Evolutionary conservation across 2,888 invertebrate species (phyloP).

Genomic region (Caenorhabditis panamensis): DNA sequence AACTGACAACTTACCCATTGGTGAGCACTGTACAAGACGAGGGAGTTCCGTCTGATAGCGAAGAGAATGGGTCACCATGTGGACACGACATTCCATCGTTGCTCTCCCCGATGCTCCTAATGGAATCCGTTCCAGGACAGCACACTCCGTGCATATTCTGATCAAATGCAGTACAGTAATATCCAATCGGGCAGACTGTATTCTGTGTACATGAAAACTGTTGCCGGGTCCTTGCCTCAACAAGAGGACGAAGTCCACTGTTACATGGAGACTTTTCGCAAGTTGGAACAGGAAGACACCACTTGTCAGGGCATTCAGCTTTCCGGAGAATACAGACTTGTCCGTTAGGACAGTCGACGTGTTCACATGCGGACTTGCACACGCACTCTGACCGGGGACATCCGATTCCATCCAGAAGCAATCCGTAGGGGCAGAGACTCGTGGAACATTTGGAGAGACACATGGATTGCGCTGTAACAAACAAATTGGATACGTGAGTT

Average conservation of each 20-base stretch:
- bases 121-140: conserved; percentile 67
- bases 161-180: conserved; percentile 71
- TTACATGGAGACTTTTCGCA: conserved; percentile 66
- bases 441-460: conserved; percentile 58
- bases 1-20: conserved; percentile 62
- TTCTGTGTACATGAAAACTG: conserved; percentile 68
- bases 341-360: conserved; percentile 57
- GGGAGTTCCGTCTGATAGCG: conserved; percentile 67
- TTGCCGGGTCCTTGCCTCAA: conserved; percentile 65
- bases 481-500: conserved; percentile 7
- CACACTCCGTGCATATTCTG: conserved; percentile 70
- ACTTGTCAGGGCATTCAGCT: conserved; percentile 63
- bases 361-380: conserved; percentile 67
- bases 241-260: conserved; percentile 59
- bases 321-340: conserved; percentile 69
- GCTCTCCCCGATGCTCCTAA: conserved; percentile 48
- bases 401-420: conserved; percentile 63
- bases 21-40: conserved; percentile 62
- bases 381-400: conserved; percentile 66
- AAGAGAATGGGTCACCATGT: conserved; percentile 73
- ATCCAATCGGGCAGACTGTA: conserved; percentile 68
- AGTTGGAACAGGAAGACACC: conserved; percentile 71
- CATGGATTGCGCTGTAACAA: conserved; percentile 47
- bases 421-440: conserved; percentile 61
- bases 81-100: conserved; percentile 64